Percentiles rank a stretch among this genome's conserved stretches.
Conservation (phyloP, 2,888 invertebrate genomes). For the Diogma glabrata region DNA sequence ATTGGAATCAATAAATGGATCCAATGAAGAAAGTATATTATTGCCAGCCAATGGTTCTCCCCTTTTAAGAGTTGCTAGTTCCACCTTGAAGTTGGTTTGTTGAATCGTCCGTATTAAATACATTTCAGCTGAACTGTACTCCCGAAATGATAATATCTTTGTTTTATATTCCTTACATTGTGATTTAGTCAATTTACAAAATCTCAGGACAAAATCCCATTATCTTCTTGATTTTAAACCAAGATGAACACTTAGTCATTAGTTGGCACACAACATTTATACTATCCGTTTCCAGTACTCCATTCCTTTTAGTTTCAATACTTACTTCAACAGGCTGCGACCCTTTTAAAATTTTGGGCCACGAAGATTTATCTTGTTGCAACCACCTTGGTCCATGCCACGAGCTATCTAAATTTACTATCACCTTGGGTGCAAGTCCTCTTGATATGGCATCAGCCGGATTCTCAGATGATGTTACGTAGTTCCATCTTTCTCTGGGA, state of each 20-base stretch:
- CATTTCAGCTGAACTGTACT: neutral
- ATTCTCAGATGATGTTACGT: neutral
- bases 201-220: no score
- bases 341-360: neutral
- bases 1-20: conserved; percentile 1
- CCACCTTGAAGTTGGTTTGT: neutral
- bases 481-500: neutral
- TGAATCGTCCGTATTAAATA: neutral
- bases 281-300: no score
- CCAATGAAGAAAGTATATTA: neutral
- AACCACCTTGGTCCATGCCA: neutral
- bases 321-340: neutral
- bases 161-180: no score
- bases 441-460: neutral
- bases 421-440: neutral
- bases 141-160: no score
- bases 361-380: neutral
- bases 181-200: no score
- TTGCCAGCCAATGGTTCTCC: neutral
- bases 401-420: neutral
- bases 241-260: no score
- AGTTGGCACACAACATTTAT: no score
- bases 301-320: neutral
- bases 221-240: neutral
- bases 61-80: neutral